Evolutionary conservation across 2,888 invertebrate genomes (phyloP).

Genomic region (Hesperia comma): DNA sequence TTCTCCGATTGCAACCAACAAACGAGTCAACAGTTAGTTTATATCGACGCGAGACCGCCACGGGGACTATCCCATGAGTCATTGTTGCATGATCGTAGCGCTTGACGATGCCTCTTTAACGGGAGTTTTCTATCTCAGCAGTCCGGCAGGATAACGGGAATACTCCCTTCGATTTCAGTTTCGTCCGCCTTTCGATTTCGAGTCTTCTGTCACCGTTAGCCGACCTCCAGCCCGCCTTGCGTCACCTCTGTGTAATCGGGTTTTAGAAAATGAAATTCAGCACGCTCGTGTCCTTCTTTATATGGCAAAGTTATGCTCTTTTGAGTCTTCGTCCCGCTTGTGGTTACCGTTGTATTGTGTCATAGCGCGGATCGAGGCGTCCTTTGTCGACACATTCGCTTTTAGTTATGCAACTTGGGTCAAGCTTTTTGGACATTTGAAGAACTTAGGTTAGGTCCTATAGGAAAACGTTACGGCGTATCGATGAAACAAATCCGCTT

Average conservation of each 20-base stretch:
- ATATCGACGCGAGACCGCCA: slow-evolving; percentile 18
- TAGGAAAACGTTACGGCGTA: too few species aligned
- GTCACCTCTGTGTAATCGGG: slow-evolving; percentile 77
- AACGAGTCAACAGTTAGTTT: slow-evolving; percentile 25
- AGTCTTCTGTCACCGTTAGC: slow-evolving; percentile 69
- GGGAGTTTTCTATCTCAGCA: slow-evolving; percentile 78
- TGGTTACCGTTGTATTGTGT: slow-evolving; percentile 51
- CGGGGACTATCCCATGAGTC: slow-evolving; percentile 42
- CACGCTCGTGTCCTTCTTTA: slow-evolving; percentile 72
- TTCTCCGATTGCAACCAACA: slow-evolving; percentile 15
- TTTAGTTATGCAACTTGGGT: slow-evolving; percentile 46
- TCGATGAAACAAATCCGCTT: too few species aligned
- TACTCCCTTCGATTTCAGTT: slow-evolving; percentile 80
- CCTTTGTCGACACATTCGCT: slow-evolving; percentile 47
- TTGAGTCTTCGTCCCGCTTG: slow-evolving; percentile 54
- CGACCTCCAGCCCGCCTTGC: slow-evolving; percentile 67
- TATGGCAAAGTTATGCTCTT: slow-evolving; percentile 70
- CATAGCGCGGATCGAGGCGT: slow-evolving; percentile 43
- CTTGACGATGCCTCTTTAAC: slow-evolving; percentile 67
- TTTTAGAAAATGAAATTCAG: slow-evolving; percentile 83
- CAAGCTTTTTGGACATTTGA: slow-evolving; percentile 1
- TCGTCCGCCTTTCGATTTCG: slow-evolving; percentile 79
- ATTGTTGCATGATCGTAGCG: slow-evolving; percentile 61
- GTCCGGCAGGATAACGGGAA: slow-evolving; percentile 79
- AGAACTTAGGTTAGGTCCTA: background rate